A percentile compares a stretch with the other conserved stretches of the same genome.
Evolutionary conservation across 2,113 vertebrate species (phyloP).

Genomic region (western clawed frog (Xenopus tropicalis)): UCB_Xtro_10.0 CM004445.2:55114501-55115000

Average conservation of each 20-base stretch:
- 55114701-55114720: conserved; percentile 3
- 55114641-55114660: conserved; percentile 14
- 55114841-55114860: background rate
- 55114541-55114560: conserved; percentile 18
- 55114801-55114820: background rate
- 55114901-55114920: conserved; percentile 5
- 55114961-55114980: background rate
- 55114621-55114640: conserved; percentile 7
- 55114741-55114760: conserved; percentile 31
- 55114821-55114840: background rate
- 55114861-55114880: background rate
- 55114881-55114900: background rate
- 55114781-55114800: background rate
- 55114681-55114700: conserved; percentile 22
- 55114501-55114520: conserved; percentile 28
- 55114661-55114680: conserved; percentile 9
- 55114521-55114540: conserved; percentile 30
- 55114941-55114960: background rate
- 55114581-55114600: background rate
- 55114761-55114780: background rate
- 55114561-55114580: conserved; percentile 21
- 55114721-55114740: conserved; percentile 14
- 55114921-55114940: background rate
- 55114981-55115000: background rate
- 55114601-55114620: background rate